These are phyloP conservation scores for Delichon dasypus DNA, from an alignment of 2,797 vertebrate genomes.

Conservation along the genomic window DNA sequence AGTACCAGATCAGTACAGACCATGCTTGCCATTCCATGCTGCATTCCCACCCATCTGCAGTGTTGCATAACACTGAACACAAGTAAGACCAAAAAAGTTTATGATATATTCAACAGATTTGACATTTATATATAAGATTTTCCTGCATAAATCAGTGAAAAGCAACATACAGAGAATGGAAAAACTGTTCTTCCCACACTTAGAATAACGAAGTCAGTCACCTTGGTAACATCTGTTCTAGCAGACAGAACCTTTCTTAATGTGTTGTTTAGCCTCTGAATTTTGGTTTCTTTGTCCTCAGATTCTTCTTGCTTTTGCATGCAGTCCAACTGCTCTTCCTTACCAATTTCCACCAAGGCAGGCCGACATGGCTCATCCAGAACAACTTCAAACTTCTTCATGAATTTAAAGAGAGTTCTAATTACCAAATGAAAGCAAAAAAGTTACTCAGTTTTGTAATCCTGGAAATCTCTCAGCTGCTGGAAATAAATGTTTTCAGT, in stretches of 20 bases:
- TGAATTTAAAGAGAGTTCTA: slow-evolving; percentile 96
- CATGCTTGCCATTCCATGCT: not conserved
- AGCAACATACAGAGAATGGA: not conserved
- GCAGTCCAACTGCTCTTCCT: slow-evolving; percentile 75
- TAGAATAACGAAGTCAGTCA: slow-evolving; percentile 36
- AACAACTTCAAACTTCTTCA: slow-evolving; percentile 89
- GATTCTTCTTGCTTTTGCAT: slow-evolving; percentile 68
- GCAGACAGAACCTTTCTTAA: slow-evolving; percentile 78
- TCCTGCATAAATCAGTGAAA: not conserved
- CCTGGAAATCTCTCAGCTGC: not conserved
- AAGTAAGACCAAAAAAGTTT: not conserved
- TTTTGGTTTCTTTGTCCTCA: slow-evolving; percentile 71
- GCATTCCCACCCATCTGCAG: not conserved
- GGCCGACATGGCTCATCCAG: slow-evolving; percentile 81
- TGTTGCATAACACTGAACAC: slow-evolving; percentile 13
- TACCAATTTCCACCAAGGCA: slow-evolving; percentile 84
- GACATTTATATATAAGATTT: not conserved
- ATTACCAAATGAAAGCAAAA: not conserved
- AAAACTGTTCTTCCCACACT: not conserved
- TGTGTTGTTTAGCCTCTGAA: slow-evolving; percentile 79
- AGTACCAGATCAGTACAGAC: not conserved
- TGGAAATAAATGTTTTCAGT: not conserved
- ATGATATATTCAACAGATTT: not conserved
- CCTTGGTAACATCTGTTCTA: slow-evolving; percentile 55
- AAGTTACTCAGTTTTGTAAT: not conserved